Conservation (phyloP, 1,140 invertebrate genomes). For the Heliconius eleuchia region DNA sequence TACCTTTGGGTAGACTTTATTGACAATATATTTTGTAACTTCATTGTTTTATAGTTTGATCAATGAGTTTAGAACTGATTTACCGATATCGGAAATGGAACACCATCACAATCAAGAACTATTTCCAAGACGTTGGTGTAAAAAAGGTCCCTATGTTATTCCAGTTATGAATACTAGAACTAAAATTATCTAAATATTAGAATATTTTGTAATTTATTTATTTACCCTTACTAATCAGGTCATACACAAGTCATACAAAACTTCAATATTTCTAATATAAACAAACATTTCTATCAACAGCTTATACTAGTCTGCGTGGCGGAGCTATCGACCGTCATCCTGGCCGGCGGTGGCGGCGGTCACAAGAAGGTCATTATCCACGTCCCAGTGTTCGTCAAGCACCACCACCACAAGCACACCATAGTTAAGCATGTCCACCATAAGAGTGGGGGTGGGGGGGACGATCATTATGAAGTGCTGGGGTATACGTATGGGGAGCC, state of each 20-base stretch:
- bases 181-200: too few relatives aligned
- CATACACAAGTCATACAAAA: too few relatives aligned
- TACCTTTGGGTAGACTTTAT: too few relatives aligned
- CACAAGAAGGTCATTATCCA: slow-evolving; percentile 84
- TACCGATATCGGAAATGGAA: too few relatives aligned
- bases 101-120: too few relatives aligned
- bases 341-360: slow-evolving; percentile 67
- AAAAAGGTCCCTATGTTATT: too few relatives aligned
- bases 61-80: too few relatives aligned
- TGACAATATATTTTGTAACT: too few relatives aligned
- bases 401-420: slow-evolving; percentile 83
- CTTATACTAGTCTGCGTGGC: slow-evolving; percentile 53
- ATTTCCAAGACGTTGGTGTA: too few relatives aligned
- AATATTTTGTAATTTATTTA: too few relatives aligned
- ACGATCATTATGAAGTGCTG: slow-evolving; percentile 78
- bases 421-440: slow-evolving; percentile 82
- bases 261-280: neutral
- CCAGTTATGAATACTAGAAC: too few relatives aligned
- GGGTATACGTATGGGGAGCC: slow-evolving; percentile 77
- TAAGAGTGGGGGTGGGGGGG: slow-evolving; percentile 77
- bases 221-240: too few relatives aligned
- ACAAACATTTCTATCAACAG: neutral
- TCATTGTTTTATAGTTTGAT: neutral
- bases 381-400: slow-evolving; percentile 83
- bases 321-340: slow-evolving; percentile 50